phyloP scores from a whole-genome alignment of 2,113 vertebrate species.

The Scytalopus superciliaris region DNA sequence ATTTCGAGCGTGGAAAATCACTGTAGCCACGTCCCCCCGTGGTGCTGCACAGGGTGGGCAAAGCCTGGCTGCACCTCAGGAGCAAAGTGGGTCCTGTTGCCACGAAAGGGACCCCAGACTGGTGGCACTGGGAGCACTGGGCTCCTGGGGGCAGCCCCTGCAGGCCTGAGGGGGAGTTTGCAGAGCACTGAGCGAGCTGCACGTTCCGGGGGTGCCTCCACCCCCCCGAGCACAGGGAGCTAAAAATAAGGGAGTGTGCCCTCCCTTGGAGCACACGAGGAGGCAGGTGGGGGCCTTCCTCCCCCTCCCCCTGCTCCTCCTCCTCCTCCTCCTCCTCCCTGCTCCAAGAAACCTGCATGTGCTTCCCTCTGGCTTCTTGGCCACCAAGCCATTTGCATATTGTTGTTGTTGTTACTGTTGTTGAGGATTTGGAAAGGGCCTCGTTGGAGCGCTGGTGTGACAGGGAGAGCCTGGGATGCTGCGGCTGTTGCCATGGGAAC shows the following conservation, averaged over 20 bases:
- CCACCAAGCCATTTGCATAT: not conserved
- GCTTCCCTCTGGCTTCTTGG: not conserved
- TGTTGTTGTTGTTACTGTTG: not conserved
- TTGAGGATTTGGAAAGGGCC: constrained; percentile 37
- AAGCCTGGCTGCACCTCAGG: not conserved
- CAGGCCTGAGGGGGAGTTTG: not conserved
- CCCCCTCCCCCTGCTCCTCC: not conserved
- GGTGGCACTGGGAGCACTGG: rapidly evolving
- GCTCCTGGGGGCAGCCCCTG: not conserved
- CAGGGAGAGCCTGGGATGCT: constrained; percentile 71
- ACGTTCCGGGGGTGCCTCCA: not conserved
- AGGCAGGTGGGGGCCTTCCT: not conserved
- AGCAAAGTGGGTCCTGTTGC: not conserved
- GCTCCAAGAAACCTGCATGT: rapidly evolving
- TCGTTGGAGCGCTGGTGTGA: constrained; percentile 53
- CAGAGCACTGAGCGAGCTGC: not conserved
- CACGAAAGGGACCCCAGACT: rapidly evolving
- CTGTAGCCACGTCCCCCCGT: rapidly evolving
- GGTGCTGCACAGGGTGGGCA: not conserved
- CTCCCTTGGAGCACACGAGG: not conserved
- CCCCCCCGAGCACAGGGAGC: not conserved
- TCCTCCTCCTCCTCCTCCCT: not conserved
- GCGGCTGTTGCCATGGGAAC: constrained; percentile 77
- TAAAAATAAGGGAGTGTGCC: not conserved
- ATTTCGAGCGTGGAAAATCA: not conserved